Evolutionary conservation across 1,140 invertebrate genomes (phyloP).

Genomic region (Pomacea maculata): DNA sequence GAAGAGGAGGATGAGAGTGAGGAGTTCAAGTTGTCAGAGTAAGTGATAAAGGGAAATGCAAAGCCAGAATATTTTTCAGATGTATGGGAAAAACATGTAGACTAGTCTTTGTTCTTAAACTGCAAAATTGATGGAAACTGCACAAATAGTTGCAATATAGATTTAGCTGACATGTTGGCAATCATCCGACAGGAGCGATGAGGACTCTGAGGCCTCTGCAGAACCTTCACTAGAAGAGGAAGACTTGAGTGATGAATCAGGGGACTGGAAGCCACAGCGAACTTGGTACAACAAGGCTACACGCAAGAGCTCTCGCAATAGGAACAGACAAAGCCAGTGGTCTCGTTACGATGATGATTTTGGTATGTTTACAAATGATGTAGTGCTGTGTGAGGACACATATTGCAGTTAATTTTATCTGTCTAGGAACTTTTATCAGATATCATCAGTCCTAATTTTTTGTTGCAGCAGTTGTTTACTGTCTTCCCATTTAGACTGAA

Average conservation of each 20-base stretch:
- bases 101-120: no score
- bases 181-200: constrained; percentile 12
- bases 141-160: background rate
- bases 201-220: constrained; percentile 34
- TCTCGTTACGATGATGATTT: constrained; percentile 39
- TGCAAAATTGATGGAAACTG: background rate
- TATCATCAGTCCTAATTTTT: no score
- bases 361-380: constrained; percentile 34
- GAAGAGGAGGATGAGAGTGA: constrained; percentile 50
- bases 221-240: constrained; percentile 38
- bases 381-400: background rate
- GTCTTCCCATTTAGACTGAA: no score
- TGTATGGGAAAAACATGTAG: background rate
- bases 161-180: background rate
- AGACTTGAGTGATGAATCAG: constrained; percentile 39
- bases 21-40: constrained; percentile 37
- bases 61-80: background rate
- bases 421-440: no score
- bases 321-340: constrained; percentile 19
- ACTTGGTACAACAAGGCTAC: constrained; percentile 34
- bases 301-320: constrained; percentile 25
- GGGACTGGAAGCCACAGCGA: constrained; percentile 31
- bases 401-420: no score
- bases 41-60: constrained; percentile 2
- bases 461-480: no score